Conservation (phyloP, 2,888 invertebrate genomes). For the Drosophila pseudotakahashii region DNA sequence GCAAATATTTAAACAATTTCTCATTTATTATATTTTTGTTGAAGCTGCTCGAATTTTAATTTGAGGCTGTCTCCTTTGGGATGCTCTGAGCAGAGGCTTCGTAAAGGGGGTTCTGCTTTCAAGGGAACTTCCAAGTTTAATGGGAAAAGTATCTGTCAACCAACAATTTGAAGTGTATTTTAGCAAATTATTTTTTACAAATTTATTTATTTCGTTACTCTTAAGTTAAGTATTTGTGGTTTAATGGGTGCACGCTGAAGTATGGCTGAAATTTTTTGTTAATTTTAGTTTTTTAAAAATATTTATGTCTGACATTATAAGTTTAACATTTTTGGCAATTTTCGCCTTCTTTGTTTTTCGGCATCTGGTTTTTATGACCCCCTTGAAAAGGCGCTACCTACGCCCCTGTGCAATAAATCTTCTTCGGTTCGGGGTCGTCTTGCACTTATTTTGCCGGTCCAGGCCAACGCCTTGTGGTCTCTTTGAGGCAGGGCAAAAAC, state of each 20-base stretch:
- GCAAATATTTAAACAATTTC: slow-evolving; percentile 46
- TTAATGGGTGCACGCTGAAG: too few species aligned
- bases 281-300: too few species aligned
- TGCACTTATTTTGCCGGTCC: slow-evolving; percentile 28
- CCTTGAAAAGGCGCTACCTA: slow-evolving; percentile 16
- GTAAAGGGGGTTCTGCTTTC: background rate
- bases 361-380: slow-evolving; percentile 3
- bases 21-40: slow-evolving; percentile 33
- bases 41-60: slow-evolving; percentile 34
- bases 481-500: slow-evolving; percentile 32
- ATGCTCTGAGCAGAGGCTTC: background rate
- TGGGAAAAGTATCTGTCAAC: too few species aligned
- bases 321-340: background rate
- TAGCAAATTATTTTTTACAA: too few species aligned
- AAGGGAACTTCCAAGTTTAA: background rate
- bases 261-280: too few species aligned
- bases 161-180: too few species aligned
- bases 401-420: slow-evolving; percentile 32
- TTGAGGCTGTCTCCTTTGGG: background rate
- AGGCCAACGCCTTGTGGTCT: slow-evolving; percentile 58
- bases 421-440: slow-evolving; percentile 9
- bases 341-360: background rate
- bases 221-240: too few species aligned
- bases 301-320: too few species aligned
- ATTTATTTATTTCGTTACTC: too few species aligned